These are phyloP conservation scores for Saccostrea glomerata DNA, from an alignment of 1,140 invertebrate genomes.

Conservation along the genomic window DNA sequence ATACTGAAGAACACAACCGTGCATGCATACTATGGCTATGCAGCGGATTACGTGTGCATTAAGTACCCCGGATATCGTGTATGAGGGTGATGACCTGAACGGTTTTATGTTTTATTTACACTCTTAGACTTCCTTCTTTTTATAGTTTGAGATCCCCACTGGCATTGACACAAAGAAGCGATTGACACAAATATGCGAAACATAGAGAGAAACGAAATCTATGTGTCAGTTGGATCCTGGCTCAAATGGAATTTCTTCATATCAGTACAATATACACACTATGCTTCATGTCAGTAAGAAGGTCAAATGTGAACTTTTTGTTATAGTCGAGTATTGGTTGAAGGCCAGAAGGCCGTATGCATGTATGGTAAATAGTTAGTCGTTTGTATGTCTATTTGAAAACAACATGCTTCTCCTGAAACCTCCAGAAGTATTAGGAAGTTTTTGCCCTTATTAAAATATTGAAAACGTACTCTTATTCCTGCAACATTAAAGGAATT, in stretches of 20 bases:
- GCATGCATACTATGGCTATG: conserved; percentile 10
- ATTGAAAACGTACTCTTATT: too few species aligned
- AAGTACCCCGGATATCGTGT: conserved; percentile 25
- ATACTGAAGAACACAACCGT: background rate
- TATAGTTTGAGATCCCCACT: conserved; percentile 16
- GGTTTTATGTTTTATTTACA: conserved; percentile 33
- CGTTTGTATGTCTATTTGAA: too few species aligned
- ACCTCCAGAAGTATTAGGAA: too few species aligned
- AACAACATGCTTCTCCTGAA: too few species aligned
- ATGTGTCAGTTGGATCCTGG: conserved; percentile 5
- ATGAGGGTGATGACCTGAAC: conserved; percentile 19
- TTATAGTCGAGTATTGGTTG: too few species aligned
- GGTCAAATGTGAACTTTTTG: too few species aligned
- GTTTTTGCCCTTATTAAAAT: too few species aligned
- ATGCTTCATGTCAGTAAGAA: background rate
- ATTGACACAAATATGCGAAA: conserved; percentile 13
- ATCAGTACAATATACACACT: conserved; percentile 9
- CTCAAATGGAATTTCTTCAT: background rate
- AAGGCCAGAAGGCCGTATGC: too few species aligned
- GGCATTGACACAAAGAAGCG: conserved; percentile 21
- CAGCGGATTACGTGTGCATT: conserved; percentile 14
- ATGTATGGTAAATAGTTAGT: too few species aligned
- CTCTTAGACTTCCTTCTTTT: conserved; percentile 26
- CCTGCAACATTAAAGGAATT: too few species aligned
- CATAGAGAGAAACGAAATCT: conserved; percentile 6